phyloP scores from a whole-genome alignment of 1,140 invertebrate species.

The Druon quercuslanigerum region DNA sequence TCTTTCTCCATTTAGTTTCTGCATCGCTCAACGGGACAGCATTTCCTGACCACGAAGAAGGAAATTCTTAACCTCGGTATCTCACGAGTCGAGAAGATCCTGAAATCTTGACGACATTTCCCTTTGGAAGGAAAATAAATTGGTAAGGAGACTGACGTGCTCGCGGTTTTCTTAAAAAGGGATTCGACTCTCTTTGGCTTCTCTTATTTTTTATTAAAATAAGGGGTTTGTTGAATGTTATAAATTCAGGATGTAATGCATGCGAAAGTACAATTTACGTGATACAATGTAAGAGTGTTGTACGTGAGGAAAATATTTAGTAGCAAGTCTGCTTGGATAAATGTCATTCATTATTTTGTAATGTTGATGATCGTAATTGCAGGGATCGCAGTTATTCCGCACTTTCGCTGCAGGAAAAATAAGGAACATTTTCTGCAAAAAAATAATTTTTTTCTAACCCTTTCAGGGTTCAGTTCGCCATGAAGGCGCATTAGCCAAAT shows the following conservation, averaged over 20 bases:
- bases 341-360: not conserved
- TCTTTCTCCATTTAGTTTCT: not conserved
- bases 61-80: constrained; percentile 3
- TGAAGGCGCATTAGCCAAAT: too few species aligned
- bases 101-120: constrained; percentile 27
- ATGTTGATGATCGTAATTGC: not conserved
- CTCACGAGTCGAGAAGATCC: constrained; percentile 15
- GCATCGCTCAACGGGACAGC: not conserved
- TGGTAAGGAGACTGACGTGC: constrained; percentile 9
- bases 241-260: constrained; percentile 9
- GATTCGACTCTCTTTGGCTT: constrained; percentile 14
- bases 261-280: not conserved
- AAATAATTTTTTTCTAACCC: too few species aligned
- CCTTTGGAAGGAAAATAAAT: constrained; percentile 21
- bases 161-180: constrained; percentile 10
- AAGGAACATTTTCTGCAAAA: too few species aligned
- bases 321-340: not conserved
- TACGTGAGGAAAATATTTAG: constrained; percentile 26
- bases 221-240: constrained; percentile 24
- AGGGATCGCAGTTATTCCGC: too few species aligned
- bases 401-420: too few species aligned
- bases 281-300: not conserved
- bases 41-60: not conserved
- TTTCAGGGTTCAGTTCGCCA: too few species aligned
- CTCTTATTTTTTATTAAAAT: constrained; percentile 11